Evolutionary conservation across 2,888 invertebrate genomes (phyloP).

Genomic region (Salticus scenicus): DNA sequence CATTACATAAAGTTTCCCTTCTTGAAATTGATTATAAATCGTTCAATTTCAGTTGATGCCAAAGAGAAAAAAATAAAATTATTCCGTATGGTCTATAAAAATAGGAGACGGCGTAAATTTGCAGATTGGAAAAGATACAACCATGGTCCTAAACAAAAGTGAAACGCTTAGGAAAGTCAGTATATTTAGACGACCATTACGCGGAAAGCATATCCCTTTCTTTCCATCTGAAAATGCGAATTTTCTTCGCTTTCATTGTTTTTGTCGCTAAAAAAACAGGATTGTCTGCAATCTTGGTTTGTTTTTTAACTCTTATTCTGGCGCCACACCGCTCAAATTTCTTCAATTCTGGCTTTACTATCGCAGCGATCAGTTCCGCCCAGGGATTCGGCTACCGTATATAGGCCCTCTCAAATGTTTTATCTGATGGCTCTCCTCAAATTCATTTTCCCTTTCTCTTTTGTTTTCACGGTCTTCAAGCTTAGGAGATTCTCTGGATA

Average conservation of each 20-base stretch:
- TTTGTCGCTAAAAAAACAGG: constrained; percentile 7
- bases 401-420: not conserved
- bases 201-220: no score
- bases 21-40: no score
- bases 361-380: constrained; percentile 7
- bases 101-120: no score
- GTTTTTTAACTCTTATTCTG: not conserved
- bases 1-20: no score
- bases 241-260: not conserved
- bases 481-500: constrained; percentile 34
- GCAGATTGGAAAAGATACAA: no score
- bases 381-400: constrained; percentile 1
- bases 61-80: no score
- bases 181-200: no score
- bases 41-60: no score
- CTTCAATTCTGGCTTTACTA: not conserved
- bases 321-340: constrained; percentile 1
- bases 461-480: constrained; percentile 39
- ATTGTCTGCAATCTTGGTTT: not conserved
- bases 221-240: not conserved
- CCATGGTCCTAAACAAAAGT: no score
- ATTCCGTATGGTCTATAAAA: no score
- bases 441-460: constrained; percentile 30
- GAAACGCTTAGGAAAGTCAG: no score
- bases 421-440: constrained; percentile 44